Evolutionary conservation across 2,888 invertebrate species (phyloP).

Genomic region (Lobophora halterata): DNA sequence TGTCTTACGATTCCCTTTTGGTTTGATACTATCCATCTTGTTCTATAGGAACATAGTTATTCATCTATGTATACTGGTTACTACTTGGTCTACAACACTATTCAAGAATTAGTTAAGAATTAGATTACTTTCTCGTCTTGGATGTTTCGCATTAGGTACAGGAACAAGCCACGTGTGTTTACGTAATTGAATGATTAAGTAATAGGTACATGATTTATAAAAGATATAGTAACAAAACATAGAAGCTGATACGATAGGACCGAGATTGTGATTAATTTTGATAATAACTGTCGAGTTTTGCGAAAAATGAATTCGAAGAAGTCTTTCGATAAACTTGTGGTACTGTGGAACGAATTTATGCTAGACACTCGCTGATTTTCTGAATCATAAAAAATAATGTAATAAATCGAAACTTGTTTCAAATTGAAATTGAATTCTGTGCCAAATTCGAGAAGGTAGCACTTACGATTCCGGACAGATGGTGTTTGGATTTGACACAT

Average conservation of each 20-base stretch:
- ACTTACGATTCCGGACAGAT: slow-evolving; percentile 38
- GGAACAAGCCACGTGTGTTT: slow-evolving; percentile 1
- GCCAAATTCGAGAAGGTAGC: slow-evolving; percentile 40
- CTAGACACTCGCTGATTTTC: neutral
- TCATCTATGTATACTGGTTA: too few relatives aligned
- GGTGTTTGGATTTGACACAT: slow-evolving; percentile 44
- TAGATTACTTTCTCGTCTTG: slow-evolving; percentile 5
- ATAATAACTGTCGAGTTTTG: slow-evolving; percentile 3
- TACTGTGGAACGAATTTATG: neutral
- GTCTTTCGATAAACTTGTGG: too few relatives aligned
- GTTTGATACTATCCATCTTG: too few relatives aligned
- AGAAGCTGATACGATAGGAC: slow-evolving; percentile 1
- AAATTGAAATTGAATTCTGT: slow-evolving; percentile 37
- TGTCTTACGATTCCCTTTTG: too few relatives aligned
- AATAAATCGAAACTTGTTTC: slow-evolving; percentile 35
- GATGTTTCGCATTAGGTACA: slow-evolving; percentile 2
- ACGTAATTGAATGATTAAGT: slow-evolving; percentile 2
- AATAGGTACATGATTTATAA: slow-evolving; percentile 4
- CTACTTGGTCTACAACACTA: neutral
- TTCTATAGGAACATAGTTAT: too few relatives aligned
- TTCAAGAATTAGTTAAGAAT: too few relatives aligned
- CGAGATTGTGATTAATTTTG: slow-evolving; percentile 3
- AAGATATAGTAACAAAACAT: slow-evolving; percentile 3
- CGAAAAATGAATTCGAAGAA: too few relatives aligned
- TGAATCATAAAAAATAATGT: slow-evolving; percentile 2